These are phyloP conservation scores for Siniperca knerii DNA, from an alignment of 2,113 vertebrate species.

Conservation along the genomic window DNA sequence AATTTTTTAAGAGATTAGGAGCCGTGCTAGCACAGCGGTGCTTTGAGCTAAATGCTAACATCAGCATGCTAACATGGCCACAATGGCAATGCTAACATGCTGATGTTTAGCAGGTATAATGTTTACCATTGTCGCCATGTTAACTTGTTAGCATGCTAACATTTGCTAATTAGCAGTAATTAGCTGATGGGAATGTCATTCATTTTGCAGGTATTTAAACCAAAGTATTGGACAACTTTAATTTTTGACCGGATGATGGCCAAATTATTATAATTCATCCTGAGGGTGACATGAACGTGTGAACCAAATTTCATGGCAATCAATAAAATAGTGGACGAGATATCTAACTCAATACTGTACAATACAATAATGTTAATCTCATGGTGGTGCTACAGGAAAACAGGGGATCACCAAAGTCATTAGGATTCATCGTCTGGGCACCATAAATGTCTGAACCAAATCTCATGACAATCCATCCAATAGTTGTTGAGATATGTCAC, in stretches of 20 bases:
- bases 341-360: background rate
- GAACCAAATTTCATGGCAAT: background rate
- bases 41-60: constrained; percentile 6
- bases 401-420: background rate
- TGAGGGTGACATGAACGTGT: background rate
- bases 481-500: background rate
- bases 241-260: background rate
- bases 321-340: background rate
- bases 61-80: constrained; percentile 8
- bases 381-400: background rate
- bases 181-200: background rate
- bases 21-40: background rate
- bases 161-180: background rate
- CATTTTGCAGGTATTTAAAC: background rate
- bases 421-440: background rate
- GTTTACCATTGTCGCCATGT: background rate
- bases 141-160: background rate
- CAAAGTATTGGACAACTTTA: background rate
- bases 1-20: background rate
- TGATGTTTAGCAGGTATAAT: constrained; percentile 1
- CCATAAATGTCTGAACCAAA: background rate
- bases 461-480: background rate
- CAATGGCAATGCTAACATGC: background rate
- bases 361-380: background rate
- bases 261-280: background rate